Evolutionary conservation across 2,888 invertebrate species (phyloP), one percentile per base, ranked within the genome.

Genomic region (Endomychus coccineus): DNA sequence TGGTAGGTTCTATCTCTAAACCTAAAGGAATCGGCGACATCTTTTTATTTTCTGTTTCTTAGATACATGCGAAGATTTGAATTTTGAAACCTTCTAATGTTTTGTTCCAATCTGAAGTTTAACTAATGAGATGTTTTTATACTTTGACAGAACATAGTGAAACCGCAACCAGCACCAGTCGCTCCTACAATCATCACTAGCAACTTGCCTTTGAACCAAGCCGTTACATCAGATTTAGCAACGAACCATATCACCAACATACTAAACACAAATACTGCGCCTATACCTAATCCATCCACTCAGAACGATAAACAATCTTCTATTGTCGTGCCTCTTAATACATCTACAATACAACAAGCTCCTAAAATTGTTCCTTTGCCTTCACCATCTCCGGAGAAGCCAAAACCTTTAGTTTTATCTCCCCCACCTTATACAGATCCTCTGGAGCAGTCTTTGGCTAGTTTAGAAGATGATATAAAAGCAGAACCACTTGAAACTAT

Each of bases 361-460:
- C 51, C 57, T 16, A 58, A 59, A 50, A 46, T 53, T 15, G 54
- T 51, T 31, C 52, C 50, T 27, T 49, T 44, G 40, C 59, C 52
- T 23, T 55, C 57, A 10, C 58, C 62, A 13, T 59, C 59, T 14
- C 60, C 59, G 23, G 61, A 61, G 42, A 62, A 62, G 50, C 59
- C 60, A 4, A 62, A 61, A 54, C 50, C 55, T 28, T 48, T 50
- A 42, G 43, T 58, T 29, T 40, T 64, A 17, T 62, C 63, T 36
- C 64, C 66, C n/a, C 54, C 63, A 15, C 54, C 60, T 36, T 74
- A 69, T 57, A 75, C 78, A 38, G 81, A 82, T 62, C 80, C 81
- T 12, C 70, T 82, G 51, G 82, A 82, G 63, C 75, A 80, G 49
- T 78, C 80, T 34, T 67, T 82, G 52, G 81, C 81, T 29, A 80